These are phyloP conservation scores for Cydia pomonella DNA, from an alignment of 1,140 invertebrate genomes.

Conservation along the genomic window DNA sequence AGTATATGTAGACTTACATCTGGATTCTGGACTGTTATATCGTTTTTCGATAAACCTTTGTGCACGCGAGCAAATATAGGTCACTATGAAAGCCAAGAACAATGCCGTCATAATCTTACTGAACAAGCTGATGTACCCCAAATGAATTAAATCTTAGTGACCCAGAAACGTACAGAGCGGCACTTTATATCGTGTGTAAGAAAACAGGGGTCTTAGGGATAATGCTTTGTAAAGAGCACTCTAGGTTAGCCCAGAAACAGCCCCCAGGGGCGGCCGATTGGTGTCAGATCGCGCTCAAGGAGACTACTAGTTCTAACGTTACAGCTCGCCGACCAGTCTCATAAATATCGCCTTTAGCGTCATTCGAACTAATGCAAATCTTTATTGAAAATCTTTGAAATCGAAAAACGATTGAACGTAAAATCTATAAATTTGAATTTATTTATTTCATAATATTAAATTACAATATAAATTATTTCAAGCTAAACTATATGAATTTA, in stretches of 20 bases:
- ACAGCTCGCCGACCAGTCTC: not conserved
- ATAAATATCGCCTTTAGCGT: not conserved
- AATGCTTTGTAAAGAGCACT: not conserved
- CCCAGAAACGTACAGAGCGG: not conserved
- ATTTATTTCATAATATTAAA: too few relatives aligned
- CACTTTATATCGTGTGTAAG: not conserved
- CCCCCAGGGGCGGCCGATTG: not conserved
- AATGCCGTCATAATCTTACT: not conserved
- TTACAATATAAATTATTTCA: too few relatives aligned
- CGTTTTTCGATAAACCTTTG: constrained; percentile 28
- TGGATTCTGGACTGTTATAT: not conserved
- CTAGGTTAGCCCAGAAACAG: not conserved
- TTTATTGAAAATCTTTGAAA: not conserved
- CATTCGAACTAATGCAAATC: not conserved
- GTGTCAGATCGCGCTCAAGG: not conserved
- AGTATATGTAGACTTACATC: not conserved
- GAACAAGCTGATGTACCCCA: not conserved
- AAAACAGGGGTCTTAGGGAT: not conserved
- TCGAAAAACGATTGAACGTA: not conserved
- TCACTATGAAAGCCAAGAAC: constrained; percentile 12
- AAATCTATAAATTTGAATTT: too few relatives aligned
- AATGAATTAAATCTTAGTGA: constrained; percentile 8
- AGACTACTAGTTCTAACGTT: constrained; percentile 5
- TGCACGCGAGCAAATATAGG: constrained; percentile 21
- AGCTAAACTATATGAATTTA: too few relatives aligned